Evolutionary conservation across 2,113 vertebrate genomes (phyloP), one percentile per base, ranked within the genome.

Genomic region (Malurus alboscapulatus): DNA sequence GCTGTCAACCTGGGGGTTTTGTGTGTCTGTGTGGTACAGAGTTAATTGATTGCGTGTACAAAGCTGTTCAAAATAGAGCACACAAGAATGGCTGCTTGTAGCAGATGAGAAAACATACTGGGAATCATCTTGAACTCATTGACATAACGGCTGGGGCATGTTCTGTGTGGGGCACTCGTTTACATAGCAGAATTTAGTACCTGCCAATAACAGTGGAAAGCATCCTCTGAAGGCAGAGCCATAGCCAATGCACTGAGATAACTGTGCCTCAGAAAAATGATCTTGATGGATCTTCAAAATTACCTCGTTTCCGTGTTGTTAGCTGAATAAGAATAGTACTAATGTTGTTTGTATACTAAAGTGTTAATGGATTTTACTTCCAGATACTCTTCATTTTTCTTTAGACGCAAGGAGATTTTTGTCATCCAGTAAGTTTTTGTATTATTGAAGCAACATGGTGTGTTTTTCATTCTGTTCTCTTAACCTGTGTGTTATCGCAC

Each of bases 301-400:
- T n/a, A 20, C 5, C 51, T 81, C 83, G 38, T 86, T 82, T 90
- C 66, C 50, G 61, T 42, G 29, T 10, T 44, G 34, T 72, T 74
- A 95, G 20, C 30, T 96, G 88, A 94, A 76, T 78, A 86, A 80
- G 78, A 94, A n/a, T 38, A 65, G 72, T 75, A 29, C 12, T 67
- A 4, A 95, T 34, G 95, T 32, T 96, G 53, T 90, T 85, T 95
- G 93, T 93, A 32, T 96, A 98, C 97, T 97, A 96, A 98, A 96
- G 93, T 84, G 92, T 97, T 97, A 96, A 97, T 95, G 96, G 91
- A 80, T 98, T 98, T 97, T 98, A 95, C 97, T 98, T 98, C 96
- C 98, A 99, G 99, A 98, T 99, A 99, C 95, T 99, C 99, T 90
- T 99, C 99, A 90, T 99, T 99, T 98, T 99, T 99, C 98, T 99